Evolutionary conservation across 1,140 invertebrate species (phyloP), one percentile per base, ranked within the genome.

Genomic region (Pseudoatta argentina): DNA sequence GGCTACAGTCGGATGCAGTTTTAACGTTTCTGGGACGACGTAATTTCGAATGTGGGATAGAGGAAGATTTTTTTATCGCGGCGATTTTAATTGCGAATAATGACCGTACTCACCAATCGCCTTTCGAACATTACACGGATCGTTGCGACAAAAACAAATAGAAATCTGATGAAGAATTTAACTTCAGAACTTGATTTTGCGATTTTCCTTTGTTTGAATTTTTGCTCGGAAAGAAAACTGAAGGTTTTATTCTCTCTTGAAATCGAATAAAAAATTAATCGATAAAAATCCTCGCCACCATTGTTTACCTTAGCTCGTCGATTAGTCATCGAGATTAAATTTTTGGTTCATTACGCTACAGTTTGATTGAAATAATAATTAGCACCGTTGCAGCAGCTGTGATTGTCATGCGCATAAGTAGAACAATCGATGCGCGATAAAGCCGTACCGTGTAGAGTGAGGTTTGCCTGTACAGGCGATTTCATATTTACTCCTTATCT

Each of bases 341-440:
- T 83, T 48, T 51, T 83, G 55, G 75, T 83, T 73, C 69, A 75
- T 75, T 34, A 27, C 55, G 16, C 27, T 27, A 39, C 39, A 24
- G 24, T 39, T 48, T 24, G 79, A 73, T 55, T 75, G 79, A 61
- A 83, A 75, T 67, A 61, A 83, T 83, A 83, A 83, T 83, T 83
- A 83, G 12, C 69, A 24, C 79, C 69, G 79, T 73, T 59, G 66
- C 79, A 16, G 39, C 67, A 69, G 55, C 69, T 51, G 69, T 75
- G 79, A 83, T 83, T 83, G 63, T 83, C 79, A 63, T 83, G 79
- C 69, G 69, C 69, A 34, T 75, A 83, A 75, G 79, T 83, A 83
- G 79, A 83, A 83, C 79, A 83, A 83, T 83, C 79, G 79, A 83
- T 83, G 79, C 55, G 55, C 69, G 79, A 83, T 83, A 83, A 39